Conservation (phyloP, 1,140 invertebrate species). For the Drosophila kanapiae region DNA sequence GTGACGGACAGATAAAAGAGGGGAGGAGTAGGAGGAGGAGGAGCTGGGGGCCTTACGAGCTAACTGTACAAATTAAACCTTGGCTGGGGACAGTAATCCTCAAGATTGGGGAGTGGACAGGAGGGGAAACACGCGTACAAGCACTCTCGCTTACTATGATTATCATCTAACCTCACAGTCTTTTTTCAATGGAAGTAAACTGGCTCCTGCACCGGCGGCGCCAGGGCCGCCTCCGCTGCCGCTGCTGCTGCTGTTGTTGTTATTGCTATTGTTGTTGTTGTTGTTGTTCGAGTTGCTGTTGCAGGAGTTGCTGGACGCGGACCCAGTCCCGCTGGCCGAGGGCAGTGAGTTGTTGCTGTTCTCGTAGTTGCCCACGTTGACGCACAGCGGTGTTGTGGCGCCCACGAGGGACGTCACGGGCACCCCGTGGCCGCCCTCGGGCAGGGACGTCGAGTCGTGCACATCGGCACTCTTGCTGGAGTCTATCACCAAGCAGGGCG, state of each 20-base stretch:
- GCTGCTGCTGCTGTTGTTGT: slow-evolving; percentile 51
- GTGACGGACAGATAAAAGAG: slow-evolving; percentile 20
- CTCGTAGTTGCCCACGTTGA: slow-evolving; percentile 71
- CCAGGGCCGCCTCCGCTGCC: slow-evolving; percentile 47
- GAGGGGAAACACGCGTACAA: slow-evolving; percentile 6
- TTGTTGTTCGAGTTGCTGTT: slow-evolving; percentile 70
- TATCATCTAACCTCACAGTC: slow-evolving; percentile 95
- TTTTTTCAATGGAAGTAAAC: slow-evolving; percentile 89
- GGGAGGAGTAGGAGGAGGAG: not conserved
- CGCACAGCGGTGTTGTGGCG: slow-evolving; percentile 65
- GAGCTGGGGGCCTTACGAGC: slow-evolving; percentile 43
- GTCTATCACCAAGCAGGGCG: slow-evolving; percentile 77
- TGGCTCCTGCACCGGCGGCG: slow-evolving; percentile 53
- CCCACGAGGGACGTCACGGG: slow-evolving; percentile 40
- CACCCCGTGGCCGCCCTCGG: slow-evolving; percentile 48
- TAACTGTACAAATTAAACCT: slow-evolving; percentile 70
- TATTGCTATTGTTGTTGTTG: slow-evolving; percentile 58
- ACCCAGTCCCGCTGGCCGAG: slow-evolving; percentile 69
- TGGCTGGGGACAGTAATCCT: not conserved
- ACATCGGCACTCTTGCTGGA: slow-evolving; percentile 79
- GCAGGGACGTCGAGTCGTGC: slow-evolving; percentile 76
- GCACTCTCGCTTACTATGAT: slow-evolving; percentile 73
- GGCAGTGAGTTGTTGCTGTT: slow-evolving; percentile 78
- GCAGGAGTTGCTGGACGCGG: slow-evolving; percentile 61
- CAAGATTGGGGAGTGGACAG: not conserved